phyloP scores from a whole-genome alignment of 2,888 invertebrate genomes.

The Agrotis puta region DNA sequence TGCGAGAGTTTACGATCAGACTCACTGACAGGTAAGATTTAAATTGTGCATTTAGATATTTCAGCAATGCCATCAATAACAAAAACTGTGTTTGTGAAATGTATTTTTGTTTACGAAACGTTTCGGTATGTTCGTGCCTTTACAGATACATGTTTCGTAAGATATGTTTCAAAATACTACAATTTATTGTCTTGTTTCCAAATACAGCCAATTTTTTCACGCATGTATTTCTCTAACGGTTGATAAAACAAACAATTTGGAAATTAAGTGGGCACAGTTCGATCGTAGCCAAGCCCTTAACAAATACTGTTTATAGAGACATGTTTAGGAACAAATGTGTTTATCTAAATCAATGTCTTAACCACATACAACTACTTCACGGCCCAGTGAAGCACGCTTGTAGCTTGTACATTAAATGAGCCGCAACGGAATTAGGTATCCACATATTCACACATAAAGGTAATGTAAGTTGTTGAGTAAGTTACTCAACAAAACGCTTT shows the following conservation, averaged over 20 bases:
- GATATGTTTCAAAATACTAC: slow-evolving; percentile 4
- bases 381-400: slow-evolving; percentile 75
- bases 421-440: slow-evolving; percentile 73
- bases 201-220: slow-evolving; percentile 13
- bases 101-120: slow-evolving; percentile 29
- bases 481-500: slow-evolving; percentile 70
- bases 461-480: slow-evolving; percentile 56
- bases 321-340: slow-evolving; percentile 51
- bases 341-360: slow-evolving; percentile 76
- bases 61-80: slow-evolving; percentile 27
- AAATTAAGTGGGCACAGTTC: slow-evolving; percentile 2
- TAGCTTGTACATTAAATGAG: slow-evolving; percentile 76
- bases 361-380: slow-evolving; percentile 75
- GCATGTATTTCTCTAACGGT: slow-evolving; percentile 17
- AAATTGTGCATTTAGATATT: slow-evolving; percentile 43
- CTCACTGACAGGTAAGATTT: slow-evolving; percentile 43
- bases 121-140: neutral
- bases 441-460: slow-evolving; percentile 56
- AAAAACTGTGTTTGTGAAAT: slow-evolving; percentile 30
- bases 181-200: slow-evolving; percentile 22
- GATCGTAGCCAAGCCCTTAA: slow-evolving; percentile 12
- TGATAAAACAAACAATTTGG: neutral
- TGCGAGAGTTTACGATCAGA: slow-evolving; percentile 44
- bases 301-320: slow-evolving; percentile 42
- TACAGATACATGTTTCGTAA: slow-evolving; percentile 23